Evolutionary conservation across 1,140 invertebrate species (phyloP).

Genomic region (Teleopsis dalmanni): DNA sequence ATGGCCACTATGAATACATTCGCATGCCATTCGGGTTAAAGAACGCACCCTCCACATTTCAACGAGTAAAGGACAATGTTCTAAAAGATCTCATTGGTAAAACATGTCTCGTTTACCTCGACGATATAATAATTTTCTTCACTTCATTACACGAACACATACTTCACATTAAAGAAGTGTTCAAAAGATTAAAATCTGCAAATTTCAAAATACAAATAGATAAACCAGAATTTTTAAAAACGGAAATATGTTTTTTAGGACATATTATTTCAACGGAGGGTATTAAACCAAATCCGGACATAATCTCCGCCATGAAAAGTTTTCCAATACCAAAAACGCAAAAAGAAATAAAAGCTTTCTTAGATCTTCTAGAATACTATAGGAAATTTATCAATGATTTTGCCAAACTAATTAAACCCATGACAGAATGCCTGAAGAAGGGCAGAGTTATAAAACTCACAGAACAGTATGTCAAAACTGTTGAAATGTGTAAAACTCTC

Average conservation of each 20-base stretch:
- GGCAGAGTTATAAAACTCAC: not conserved
- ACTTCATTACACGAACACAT: conserved; percentile 9
- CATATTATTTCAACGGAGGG: conserved; percentile 18
- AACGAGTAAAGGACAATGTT: conserved; percentile 8
- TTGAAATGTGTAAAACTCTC: not conserved
- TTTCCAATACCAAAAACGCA: not conserved
- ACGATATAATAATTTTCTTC: conserved; percentile 5
- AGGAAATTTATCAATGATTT: not conserved
- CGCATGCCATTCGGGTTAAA: conserved; percentile 4
- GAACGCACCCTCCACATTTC: conserved; percentile 4
- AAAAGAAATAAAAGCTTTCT: not conserved
- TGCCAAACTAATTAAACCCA: not conserved
- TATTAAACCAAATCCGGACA: conserved; percentile 19
- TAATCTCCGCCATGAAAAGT: conserved; percentile 8
- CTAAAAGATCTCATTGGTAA: conserved; percentile 4
- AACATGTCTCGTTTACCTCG: conserved; percentile 7
- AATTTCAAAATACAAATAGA: conserved; percentile 11
- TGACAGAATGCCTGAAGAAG: not conserved
- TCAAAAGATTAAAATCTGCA: not conserved
- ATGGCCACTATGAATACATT: not conserved
- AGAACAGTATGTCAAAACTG: not conserved
- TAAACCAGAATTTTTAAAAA: conserved; percentile 11
- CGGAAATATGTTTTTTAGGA: conserved; percentile 19
- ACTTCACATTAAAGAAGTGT: not conserved
- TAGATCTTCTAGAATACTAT: not conserved